These are phyloP conservation scores for Pseudomyrmex pallidus DNA, from an alignment of 1,140 invertebrate species.

Conservation along the genomic window DNA sequence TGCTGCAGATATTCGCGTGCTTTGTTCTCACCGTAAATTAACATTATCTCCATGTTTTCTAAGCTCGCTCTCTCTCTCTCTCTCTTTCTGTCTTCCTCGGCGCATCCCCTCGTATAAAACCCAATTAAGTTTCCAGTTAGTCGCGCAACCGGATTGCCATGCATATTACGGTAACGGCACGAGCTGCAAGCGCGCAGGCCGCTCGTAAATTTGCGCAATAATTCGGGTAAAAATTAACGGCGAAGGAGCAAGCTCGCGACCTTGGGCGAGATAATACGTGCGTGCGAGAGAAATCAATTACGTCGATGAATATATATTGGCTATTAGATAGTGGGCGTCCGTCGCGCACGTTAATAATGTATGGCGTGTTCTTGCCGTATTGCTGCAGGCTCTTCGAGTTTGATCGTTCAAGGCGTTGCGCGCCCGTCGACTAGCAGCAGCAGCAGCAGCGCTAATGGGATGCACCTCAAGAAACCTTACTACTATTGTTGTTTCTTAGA, in stretches of 20 bases:
- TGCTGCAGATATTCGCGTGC: neutral
- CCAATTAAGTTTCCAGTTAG: conserved; percentile 53
- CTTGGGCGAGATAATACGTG: conserved; percentile 61
- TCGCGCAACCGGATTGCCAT: conserved; percentile 40
- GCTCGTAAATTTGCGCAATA: conserved; percentile 58
- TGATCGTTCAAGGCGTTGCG: conserved; percentile 60
- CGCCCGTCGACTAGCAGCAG: neutral
- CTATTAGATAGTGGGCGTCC: conserved; percentile 73
- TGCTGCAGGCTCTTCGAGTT: conserved; percentile 64
- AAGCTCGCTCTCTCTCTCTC: neutral
- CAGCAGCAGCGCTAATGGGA: conserved; percentile 62
- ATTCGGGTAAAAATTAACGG: conserved; percentile 47
- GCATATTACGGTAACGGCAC: conserved; percentile 52
- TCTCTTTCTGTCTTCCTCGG: conserved; percentile 1
- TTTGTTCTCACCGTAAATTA: conserved; percentile 44
- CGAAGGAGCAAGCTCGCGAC: conserved; percentile 38
- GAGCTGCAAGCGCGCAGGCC: conserved; percentile 6
- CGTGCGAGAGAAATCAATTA: conserved; percentile 75
- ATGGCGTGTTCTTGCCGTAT: conserved; percentile 75
- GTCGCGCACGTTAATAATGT: conserved; percentile 72
- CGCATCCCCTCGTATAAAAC: conserved; percentile 24
- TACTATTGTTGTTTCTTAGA: conserved; percentile 68
- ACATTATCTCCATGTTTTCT: conserved; percentile 47
- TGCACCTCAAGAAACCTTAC: conserved; percentile 68
- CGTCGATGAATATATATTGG: conserved; percentile 76